Conservation (phyloP, 2,888 invertebrate species). For the Endomychus coccineus region DNA sequence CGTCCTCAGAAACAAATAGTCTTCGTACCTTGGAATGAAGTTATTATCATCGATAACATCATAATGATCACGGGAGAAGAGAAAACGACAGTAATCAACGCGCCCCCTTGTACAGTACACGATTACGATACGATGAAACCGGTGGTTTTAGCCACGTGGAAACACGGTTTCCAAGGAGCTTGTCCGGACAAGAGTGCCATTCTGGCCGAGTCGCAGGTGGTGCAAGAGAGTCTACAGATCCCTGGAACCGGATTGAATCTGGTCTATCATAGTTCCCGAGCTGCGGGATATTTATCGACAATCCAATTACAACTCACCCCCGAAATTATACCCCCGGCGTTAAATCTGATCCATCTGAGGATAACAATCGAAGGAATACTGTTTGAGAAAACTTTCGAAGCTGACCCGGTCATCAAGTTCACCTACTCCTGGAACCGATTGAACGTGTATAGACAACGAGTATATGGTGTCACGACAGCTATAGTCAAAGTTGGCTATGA, state of each 20-base stretch:
- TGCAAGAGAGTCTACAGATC: conserved; percentile 90
- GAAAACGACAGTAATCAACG: conserved; percentile 55
- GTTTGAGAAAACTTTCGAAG: conserved; percentile 89
- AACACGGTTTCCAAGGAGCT: conserved; percentile 91
- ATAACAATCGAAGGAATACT: conserved; percentile 93
- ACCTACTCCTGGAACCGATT: conserved; percentile 96
- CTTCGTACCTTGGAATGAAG: conserved; percentile 96
- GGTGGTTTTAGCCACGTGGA: conserved; percentile 88
- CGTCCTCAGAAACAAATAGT: conserved; percentile 81
- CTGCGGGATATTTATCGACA: conserved; percentile 87
- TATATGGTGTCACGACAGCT: conserved; percentile 93
- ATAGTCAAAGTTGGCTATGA: conserved; percentile 94
- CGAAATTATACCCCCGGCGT: conserved; percentile 67
- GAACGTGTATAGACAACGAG: conserved; percentile 92
- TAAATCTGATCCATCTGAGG: conserved; percentile 82
- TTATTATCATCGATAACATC: conserved; percentile 88
- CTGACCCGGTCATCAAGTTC: conserved; percentile 93
- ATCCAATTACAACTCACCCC: conserved; percentile 88
- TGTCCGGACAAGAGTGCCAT: conserved; percentile 88
- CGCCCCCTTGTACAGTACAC: conserved; percentile 78
- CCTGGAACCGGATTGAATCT: conserved; percentile 93
- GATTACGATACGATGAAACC: conserved; percentile 92
- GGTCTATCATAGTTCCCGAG: conserved; percentile 92
- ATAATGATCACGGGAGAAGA: conserved; percentile 80
- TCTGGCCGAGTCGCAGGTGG: conserved; percentile 84